Conservation (phyloP, 2,888 invertebrate species). For the Branchellion lobata region DNA sequence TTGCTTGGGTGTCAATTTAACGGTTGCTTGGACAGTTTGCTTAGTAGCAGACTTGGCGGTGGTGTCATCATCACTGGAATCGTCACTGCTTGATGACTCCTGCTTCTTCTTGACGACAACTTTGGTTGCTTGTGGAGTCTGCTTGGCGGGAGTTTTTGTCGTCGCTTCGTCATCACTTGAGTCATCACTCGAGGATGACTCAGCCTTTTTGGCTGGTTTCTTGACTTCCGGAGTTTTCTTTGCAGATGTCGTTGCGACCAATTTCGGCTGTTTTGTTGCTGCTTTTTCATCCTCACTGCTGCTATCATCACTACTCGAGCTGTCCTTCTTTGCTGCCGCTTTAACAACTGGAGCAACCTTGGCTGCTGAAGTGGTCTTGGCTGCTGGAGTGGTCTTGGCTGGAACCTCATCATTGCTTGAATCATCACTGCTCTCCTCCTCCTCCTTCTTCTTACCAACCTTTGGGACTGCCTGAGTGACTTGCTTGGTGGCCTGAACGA, state of each 20-base stretch:
- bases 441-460: too few species aligned
- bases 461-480: too few species aligned
- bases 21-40: neutral
- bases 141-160: neutral
- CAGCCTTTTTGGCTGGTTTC: neutral
- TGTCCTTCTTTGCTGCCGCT: neutral
- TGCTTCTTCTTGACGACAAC: neutral
- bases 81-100: neutral
- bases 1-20: too few species aligned
- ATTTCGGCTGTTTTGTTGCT: too few species aligned
- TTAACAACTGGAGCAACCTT: neutral
- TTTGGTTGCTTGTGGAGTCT: neutral
- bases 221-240: neutral
- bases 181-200: conserved; percentile 6
- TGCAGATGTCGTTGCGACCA: too few species aligned
- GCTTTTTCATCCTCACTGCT: neutral
- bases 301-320: neutral
- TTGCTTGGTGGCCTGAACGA: neutral
- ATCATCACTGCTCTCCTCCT: neutral
- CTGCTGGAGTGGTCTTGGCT: neutral
- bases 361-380: neutral
- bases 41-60: neutral
- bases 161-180: neutral
- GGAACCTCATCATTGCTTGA: neutral
- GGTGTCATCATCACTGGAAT: neutral